Evolutionary conservation across 2,797 vertebrate species (phyloP).

Genomic region (Gila robusta): DNA sequence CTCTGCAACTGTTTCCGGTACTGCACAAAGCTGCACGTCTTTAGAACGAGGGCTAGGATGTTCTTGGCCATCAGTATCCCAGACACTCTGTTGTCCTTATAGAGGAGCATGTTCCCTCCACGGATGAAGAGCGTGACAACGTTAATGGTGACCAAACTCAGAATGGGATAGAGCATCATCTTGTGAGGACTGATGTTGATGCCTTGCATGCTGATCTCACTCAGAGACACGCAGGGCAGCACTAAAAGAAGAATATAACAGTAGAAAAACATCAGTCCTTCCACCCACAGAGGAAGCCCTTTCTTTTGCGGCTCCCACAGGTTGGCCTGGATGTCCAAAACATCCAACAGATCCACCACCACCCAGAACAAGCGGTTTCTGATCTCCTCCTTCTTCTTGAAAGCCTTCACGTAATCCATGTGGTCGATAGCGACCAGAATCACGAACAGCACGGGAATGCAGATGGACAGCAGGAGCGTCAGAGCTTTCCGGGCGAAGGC

Average conservation of each 20-base stretch:
- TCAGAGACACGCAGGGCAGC: conserved; percentile 83
- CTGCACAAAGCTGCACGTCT: conserved; percentile 85
- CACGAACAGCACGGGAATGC: conserved; percentile 82
- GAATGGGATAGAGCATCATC: conserved; percentile 87
- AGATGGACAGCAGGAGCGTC: conserved; percentile 81
- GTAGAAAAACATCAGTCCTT: conserved; percentile 88
- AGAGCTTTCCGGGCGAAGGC: conserved; percentile 82
- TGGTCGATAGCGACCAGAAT: conserved; percentile 83
- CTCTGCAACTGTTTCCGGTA: conserved; percentile 84
- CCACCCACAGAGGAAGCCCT: conserved; percentile 82
- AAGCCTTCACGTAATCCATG: conserved; percentile 89
- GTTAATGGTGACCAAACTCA: conserved; percentile 86
- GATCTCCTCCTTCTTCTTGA: conserved; percentile 88
- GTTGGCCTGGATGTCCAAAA: conserved; percentile 90
- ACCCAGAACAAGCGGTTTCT: conserved; percentile 89
- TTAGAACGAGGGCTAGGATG: conserved; percentile 82
- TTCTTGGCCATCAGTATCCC: conserved; percentile 89
- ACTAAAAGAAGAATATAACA: conserved; percentile 87
- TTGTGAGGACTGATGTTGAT: conserved; percentile 85
- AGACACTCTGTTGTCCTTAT: conserved; percentile 82
- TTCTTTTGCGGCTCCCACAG: conserved; percentile 88
- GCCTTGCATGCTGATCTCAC: conserved; percentile 89
- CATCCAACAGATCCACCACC: conserved; percentile 88
- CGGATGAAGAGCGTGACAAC: conserved; percentile 85
- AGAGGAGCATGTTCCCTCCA: conserved; percentile 86